These are phyloP conservation scores for Lamellibrachia luymesi DNA, from an alignment of 1,140 invertebrate species.

Conservation along the genomic window DNA sequence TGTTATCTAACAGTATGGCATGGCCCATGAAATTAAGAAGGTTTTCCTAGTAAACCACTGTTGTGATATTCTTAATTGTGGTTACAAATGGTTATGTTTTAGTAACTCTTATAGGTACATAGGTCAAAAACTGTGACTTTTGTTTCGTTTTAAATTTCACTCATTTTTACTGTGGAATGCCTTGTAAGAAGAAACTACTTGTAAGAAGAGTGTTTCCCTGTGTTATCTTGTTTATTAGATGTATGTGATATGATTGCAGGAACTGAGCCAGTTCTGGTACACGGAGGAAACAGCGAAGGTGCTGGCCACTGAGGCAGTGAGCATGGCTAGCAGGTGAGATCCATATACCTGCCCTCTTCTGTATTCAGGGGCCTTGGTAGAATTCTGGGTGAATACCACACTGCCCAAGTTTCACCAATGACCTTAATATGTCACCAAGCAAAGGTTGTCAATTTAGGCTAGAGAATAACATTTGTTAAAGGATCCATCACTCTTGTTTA, in stretches of 20 bases:
- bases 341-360: neutral
- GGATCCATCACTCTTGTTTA: too few relatives aligned
- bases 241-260: slow-evolving; percentile 65
- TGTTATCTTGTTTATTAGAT: neutral
- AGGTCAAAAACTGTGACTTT: too few relatives aligned
- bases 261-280: slow-evolving; percentile 97
- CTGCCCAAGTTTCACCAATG: neutral
- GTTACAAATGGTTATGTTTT: too few relatives aligned
- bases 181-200: neutral
- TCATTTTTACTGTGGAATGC: neutral
- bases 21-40: too few relatives aligned
- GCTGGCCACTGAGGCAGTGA: slow-evolving; percentile 67
- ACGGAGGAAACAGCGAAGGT: slow-evolving; percentile 71
- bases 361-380: neutral
- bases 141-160: too few relatives aligned
- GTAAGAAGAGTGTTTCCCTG: neutral
- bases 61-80: too few relatives aligned
- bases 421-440: neutral
- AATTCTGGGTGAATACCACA: neutral
- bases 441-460: neutral
- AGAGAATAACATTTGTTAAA: too few relatives aligned
- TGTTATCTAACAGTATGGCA: too few relatives aligned
- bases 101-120: too few relatives aligned
- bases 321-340: slow-evolving; percentile 51
- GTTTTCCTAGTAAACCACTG: too few relatives aligned